Conservation (phyloP, 2,888 invertebrate species). For the Sympetrum striolatum region DNA sequence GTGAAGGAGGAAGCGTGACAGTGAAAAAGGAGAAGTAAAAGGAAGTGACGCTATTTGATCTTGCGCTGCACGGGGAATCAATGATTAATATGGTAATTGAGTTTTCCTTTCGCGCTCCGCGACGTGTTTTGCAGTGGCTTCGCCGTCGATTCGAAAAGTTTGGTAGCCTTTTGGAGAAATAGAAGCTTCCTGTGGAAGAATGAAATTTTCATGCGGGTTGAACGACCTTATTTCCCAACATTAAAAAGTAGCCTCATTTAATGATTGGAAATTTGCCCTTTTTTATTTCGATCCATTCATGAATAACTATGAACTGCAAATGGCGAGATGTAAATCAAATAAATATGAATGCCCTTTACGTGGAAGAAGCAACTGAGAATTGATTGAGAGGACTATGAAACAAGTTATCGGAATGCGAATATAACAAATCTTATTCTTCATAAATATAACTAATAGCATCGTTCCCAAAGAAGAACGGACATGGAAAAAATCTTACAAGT, state of each 20-base stretch:
- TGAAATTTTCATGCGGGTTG: background rate
- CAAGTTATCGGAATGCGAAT: too few relatives aligned
- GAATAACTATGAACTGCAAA: too few relatives aligned
- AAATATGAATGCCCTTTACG: too few relatives aligned
- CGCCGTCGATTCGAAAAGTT: background rate
- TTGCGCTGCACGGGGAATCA: background rate
- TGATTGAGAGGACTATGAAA: too few relatives aligned
- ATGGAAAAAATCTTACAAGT: too few relatives aligned
- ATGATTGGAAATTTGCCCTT: too few relatives aligned
- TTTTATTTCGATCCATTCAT: too few relatives aligned
- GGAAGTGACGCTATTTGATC: background rate
- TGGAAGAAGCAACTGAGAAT: too few relatives aligned
- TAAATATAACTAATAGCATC: too few relatives aligned
- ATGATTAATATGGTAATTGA: slow-evolving; percentile 26
- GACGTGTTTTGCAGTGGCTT: background rate
- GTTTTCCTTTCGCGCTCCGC: background rate
- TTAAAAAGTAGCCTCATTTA: background rate
- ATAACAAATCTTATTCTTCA: too few relatives aligned
- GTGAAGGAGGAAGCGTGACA: background rate
- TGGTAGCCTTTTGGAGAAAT: background rate
- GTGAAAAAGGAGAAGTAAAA: background rate
- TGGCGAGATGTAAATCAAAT: too few relatives aligned
- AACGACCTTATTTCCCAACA: background rate
- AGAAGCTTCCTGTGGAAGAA: background rate
- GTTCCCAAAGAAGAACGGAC: too few relatives aligned